Conservation (phyloP, 2,888 invertebrate species). For the Marasmarcha lunaedactyla region DNA sequence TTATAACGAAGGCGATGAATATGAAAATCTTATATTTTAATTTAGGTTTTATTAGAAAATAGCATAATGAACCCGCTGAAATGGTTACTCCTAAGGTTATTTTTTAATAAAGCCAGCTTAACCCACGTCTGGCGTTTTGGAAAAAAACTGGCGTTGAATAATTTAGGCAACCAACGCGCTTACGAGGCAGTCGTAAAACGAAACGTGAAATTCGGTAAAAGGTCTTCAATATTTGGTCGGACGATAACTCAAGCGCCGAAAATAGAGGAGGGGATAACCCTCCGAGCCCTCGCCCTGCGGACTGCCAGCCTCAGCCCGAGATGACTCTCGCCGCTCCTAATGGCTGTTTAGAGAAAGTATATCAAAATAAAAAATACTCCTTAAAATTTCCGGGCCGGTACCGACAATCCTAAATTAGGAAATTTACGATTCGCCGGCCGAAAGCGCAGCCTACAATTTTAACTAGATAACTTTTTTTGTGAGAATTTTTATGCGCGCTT, state of each 20-base stretch:
- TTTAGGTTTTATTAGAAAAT: no score
- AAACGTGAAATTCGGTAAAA: slow-evolving; percentile 61
- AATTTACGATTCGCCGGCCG: slow-evolving; percentile 21
- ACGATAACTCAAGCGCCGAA: slow-evolving; percentile 63
- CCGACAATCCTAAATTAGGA: slow-evolving; percentile 20
- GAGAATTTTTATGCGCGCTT: background rate
- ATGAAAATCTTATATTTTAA: no score
- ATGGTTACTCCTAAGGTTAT: background rate
- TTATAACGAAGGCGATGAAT: no score
- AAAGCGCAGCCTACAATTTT: background rate
- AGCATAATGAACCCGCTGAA: no score
- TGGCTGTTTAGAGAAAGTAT: slow-evolving; percentile 48
- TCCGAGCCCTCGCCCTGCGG: slow-evolving; percentile 16
- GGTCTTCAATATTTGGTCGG: slow-evolving; percentile 64
- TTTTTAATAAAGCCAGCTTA: slow-evolving; percentile 35
- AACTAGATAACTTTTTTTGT: slow-evolving; percentile 7
- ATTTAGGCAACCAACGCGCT: slow-evolving; percentile 53
- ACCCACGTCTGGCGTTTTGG: slow-evolving; percentile 29
- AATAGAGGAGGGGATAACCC: slow-evolving; percentile 52
- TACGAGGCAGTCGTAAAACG: slow-evolving; percentile 57
- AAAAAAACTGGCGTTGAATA: slow-evolving; percentile 46
- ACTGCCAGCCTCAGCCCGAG: slow-evolving; percentile 38
- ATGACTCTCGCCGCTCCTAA: slow-evolving; percentile 48
- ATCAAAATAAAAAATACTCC: slow-evolving; percentile 19
- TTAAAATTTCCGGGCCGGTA: slow-evolving; percentile 17